These are phyloP conservation scores for Heteromurus nitidus DNA, from an alignment of 2,888 invertebrate genomes.

Conservation along the genomic window DNA sequence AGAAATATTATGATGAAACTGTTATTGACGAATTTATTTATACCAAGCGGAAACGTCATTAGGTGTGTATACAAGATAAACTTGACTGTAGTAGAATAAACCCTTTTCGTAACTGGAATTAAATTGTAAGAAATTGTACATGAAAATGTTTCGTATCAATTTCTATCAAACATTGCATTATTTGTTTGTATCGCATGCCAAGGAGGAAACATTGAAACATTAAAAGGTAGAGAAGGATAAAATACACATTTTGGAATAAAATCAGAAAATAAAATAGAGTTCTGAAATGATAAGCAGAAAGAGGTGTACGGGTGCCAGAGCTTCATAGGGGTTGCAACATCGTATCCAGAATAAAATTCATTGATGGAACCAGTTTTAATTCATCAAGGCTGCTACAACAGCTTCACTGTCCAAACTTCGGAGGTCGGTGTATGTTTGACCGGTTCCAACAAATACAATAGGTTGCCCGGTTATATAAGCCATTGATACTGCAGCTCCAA, in stretches of 20 bases:
- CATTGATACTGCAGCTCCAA: constrained; percentile 99
- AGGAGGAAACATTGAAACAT: too few species aligned
- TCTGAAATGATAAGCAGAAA: neutral
- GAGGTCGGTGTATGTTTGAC: constrained; percentile 98
- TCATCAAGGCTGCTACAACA: constrained; percentile 96
- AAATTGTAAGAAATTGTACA: neutral
- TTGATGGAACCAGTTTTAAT: constrained; percentile 78
- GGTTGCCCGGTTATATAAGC: constrained; percentile 99
- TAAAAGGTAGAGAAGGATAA: neutral
- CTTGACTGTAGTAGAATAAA: neutral
- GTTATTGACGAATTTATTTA: constrained; percentile 70
- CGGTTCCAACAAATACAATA: constrained; percentile 98
- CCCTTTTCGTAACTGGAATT: too few species aligned
- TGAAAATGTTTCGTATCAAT: neutral
- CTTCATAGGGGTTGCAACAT: neutral
- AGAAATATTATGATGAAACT: constrained; percentile 87
- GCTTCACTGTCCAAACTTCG: constrained; percentile 97
- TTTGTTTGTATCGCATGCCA: neutral
- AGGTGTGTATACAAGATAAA: constrained; percentile 9
- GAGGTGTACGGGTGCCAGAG: too few species aligned
- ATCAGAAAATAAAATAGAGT: constrained; percentile 23
- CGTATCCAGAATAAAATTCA: neutral
- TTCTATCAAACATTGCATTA: neutral
- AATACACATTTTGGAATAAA: constrained; percentile 1
- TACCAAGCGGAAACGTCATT: constrained; percentile 54